Conservation (phyloP, 2,797 vertebrate genomes). For the Pangasius djambal region DNA sequence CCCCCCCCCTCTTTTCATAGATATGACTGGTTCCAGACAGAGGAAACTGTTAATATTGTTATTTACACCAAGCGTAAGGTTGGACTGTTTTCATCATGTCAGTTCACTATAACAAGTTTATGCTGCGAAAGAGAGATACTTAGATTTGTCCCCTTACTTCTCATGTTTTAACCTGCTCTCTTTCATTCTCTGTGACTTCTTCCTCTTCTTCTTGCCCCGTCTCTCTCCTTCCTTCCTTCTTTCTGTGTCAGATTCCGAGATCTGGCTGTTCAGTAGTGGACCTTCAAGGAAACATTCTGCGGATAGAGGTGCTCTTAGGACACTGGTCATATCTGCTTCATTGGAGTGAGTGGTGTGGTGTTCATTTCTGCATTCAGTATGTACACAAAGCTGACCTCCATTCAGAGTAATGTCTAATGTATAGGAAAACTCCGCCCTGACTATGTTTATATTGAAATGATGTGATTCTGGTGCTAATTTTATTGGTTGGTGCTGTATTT, state of each 20-base stretch:
- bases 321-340: slow-evolving; percentile 87
- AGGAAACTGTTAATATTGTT: slow-evolving; percentile 81
- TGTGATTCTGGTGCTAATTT: neutral
- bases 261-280: slow-evolving; percentile 83
- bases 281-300: slow-evolving; percentile 75
- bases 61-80: slow-evolving; percentile 91
- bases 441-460: neutral
- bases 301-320: slow-evolving; percentile 81
- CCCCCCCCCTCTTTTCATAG: slow-evolving; percentile 64
- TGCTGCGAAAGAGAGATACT: too few relatives aligned
- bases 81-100: neutral
- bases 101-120: neutral
- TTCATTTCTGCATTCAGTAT: neutral
- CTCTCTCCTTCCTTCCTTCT: neutral
- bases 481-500: neutral
- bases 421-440: neutral
- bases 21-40: slow-evolving; percentile 97
- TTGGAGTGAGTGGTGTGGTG: slow-evolving; percentile 79
- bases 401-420: neutral
- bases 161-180: neutral
- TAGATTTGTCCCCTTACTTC: neutral
- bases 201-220: neutral
- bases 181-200: neutral
- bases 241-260: slow-evolving; percentile 75
- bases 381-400: neutral